phyloP scores from a whole-genome alignment of 2,797 vertebrate genomes.

The Lindbergichthys nudifrons region DNA sequence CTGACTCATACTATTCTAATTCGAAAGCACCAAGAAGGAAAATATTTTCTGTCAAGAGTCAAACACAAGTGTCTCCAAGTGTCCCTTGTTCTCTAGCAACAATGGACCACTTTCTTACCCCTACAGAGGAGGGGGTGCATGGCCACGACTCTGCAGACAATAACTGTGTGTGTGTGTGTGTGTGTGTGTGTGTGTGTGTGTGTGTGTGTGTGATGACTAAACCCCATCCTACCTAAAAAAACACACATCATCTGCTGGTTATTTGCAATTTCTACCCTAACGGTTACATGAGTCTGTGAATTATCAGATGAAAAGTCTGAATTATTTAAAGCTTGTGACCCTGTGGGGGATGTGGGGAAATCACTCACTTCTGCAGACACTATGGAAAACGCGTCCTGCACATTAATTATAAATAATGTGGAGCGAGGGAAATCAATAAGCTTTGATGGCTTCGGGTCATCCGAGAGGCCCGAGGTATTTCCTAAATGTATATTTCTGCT shows the following conservation, averaged over 20 bases:
- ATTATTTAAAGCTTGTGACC: constrained; percentile 65
- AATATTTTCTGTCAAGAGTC: constrained; percentile 59
- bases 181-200: constrained; percentile 15
- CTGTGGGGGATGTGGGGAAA: constrained; percentile 35
- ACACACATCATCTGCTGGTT: constrained; percentile 17
- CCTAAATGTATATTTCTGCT: constrained; percentile 38
- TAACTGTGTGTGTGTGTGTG: constrained; percentile 33
- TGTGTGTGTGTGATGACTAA: constrained; percentile 40
- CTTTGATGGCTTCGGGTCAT: constrained; percentile 46
- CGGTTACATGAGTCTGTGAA: constrained; percentile 26
- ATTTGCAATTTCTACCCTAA: constrained; percentile 13
- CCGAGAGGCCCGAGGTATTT: constrained; percentile 52
- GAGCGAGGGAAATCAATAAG: constrained; percentile 64
- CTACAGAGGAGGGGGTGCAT: constrained; percentile 30
- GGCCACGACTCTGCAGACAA: constrained; percentile 53
- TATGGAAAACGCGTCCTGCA: constrained; percentile 52
- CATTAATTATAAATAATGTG: constrained; percentile 72
- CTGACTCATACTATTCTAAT: constrained; percentile 62
- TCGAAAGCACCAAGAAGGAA: constrained; percentile 43
- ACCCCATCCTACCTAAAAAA: constrained; percentile 7
- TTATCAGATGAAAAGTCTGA: constrained; percentile 45
- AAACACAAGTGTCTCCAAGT: constrained; percentile 66
- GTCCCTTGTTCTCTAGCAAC: constrained; percentile 65
- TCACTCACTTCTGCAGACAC: constrained; percentile 60
- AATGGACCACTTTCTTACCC: constrained; percentile 57